Evolutionary conservation across 2,888 invertebrate species (phyloP), one percentile per base, ranked within the genome.

Genomic region (Drosophila nr. medialis): DNA sequence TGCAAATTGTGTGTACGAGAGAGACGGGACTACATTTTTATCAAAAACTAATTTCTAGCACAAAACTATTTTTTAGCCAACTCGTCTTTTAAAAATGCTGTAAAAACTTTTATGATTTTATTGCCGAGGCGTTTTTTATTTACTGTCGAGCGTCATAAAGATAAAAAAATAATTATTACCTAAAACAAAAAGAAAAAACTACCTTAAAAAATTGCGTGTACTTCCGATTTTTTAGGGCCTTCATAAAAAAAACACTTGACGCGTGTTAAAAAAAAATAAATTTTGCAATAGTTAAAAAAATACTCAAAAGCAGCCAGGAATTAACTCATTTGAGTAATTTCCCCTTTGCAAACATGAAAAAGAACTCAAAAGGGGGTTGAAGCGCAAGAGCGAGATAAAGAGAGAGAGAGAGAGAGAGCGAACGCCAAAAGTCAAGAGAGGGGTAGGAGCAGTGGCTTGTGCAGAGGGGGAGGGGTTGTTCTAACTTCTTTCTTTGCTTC

Each of bases 211-310:
- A 77, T 75, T 61, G 61, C 62, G 53, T 27, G 75, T 58, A 85
- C 88, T 83, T 85, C 84, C 86, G 86, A 71, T 83, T 82, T 79
- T 81, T 74, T 80, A 80, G 80, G 60, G 34, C 72, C 80, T 82
- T 77, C 77, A 85, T 86, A 83, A 86, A 84, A 82, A 64, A 66
- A 53, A n/a, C 67, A 67, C 67, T 67, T 67, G 66, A 29, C 49
- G 34, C 48, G 53, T 4, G 42, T 27, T 54, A 21, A 30, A 51
- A 53, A 53, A 40, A 24, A 50, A 18, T 45, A 34, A 10, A 8
- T 18, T 58, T 56, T 38, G 29, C 6, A 42, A 15, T 56, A 45
- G 13, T 27, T 13, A 24, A 56, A 60, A 68, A 42, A 13, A 18
- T 10, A 68, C 60, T 71, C 65, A 56, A 63, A 49, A 50, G 27